Evolutionary conservation across 2,888 invertebrate species (phyloP), one percentile per base, ranked within the genome.

Genomic region (Lordiphosa andalusiaca): DNA sequence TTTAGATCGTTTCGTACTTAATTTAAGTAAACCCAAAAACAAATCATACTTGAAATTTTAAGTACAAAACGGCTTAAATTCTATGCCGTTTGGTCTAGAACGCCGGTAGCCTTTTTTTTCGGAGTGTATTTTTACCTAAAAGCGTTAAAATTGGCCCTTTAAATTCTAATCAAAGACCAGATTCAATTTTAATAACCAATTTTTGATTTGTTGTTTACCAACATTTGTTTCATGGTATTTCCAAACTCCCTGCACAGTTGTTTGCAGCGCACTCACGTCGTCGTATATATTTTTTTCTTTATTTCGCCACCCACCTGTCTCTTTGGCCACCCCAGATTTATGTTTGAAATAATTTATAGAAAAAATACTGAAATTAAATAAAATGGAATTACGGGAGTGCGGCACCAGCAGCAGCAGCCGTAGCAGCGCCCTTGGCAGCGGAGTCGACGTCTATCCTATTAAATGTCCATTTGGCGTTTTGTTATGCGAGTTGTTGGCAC

Each of bases 291-390:
- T n/a, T n/a, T 16, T 42, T 42, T 42, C 12, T 23, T 41, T 23
- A n/a, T 35, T 46, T 35, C 16, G 19, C 16, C 9, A 2, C 12
- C 9, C 21, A 47, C 46, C 46, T 47, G 35, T 47, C 46, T 36
- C 16, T 19, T 19, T 47, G 25, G 25, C 41, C 12, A 6, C 46
- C 10, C 42, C 72, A 49, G 74, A 77, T 74, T 77, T 77, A 77
- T 77, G 82, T 77, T 77, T 72, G 60, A 81, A 81, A 74, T 77
- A 77, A 77, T 77, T 74, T 77, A 77, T 77, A 77, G 74, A 80
- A 77, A 77, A 81, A 77, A 77, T 70, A 63, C 68, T 37, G 53
- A 70, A 70, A 81, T 76, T 81, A 77, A 77, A 81, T 81, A 74
- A 81, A 81, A 74, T 68, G 59, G 74, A 48, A 72, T 81, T 81